Evolutionary conservation across 2,888 invertebrate genomes (phyloP), one percentile per base, ranked within the genome.

Genomic region (Cyaniris semiargus): DNA sequence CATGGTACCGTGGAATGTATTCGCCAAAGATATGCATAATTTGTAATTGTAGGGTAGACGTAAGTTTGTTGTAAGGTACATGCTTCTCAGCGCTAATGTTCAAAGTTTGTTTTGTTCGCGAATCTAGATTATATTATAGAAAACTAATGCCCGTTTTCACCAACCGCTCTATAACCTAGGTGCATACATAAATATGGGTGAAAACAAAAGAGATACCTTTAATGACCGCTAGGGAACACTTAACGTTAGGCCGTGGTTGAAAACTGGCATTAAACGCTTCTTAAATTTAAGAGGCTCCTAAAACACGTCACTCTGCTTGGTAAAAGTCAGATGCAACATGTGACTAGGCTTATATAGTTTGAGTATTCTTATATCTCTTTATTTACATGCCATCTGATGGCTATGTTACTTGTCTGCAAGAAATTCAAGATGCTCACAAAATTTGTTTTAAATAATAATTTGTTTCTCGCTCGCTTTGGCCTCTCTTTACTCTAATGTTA

Each of bases 11-110:
- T 89, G 89, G 90, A 93, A 91, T 93, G 90, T 92, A 92, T 88
- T 92, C 92, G 93, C 93, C 93, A 93, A 93, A 93, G 93, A 93
- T 93, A 88, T 88, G 92, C 92, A 92, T 93, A 93, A 93, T 93
- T 90, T 89, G 87, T 86, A 81, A 82, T 89, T 84, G 76, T 87
- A 80, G 78, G 34, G 76, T 78, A 72, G 77, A 75, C n/a, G 27
- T 79, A 80, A 79, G 80, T 81, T 77, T 75, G 48, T 70, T 79
- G 76, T 79, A 79, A 80, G 76, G 75, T 78, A 78, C 74, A 77
- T 80, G 80, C 78, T 79, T 79, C 38, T 78, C 71, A 78, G 56
- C 48, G 70, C 77, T 78, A 76, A 76, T 76, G 72, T 76, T 78
- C 75, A 77, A 76, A 75, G 23, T 77, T 70, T 27, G 75, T 71